phyloP scores from a whole-genome alignment of 2,888 invertebrate species.

The Clusia tigrina region DNA sequence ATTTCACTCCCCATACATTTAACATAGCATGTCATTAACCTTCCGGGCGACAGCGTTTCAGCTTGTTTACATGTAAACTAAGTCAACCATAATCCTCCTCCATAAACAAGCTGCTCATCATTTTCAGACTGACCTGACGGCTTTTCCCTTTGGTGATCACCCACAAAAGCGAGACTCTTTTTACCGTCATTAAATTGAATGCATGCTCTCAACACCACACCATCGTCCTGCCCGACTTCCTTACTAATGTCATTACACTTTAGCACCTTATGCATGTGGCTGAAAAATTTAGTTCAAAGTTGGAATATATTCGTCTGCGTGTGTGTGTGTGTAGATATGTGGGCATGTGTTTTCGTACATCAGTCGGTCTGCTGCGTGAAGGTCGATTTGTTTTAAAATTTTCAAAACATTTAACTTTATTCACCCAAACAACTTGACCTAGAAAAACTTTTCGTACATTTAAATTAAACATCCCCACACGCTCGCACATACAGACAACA shows the following conservation, averaged over 20 bases:
- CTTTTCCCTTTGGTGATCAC: neutral
- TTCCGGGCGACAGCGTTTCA: too few relatives aligned
- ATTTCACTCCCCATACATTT: too few relatives aligned
- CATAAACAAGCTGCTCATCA: too few relatives aligned
- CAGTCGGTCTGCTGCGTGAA: too few relatives aligned
- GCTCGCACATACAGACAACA: neutral
- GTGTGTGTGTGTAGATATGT: constrained; percentile 6
- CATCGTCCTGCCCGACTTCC: too few relatives aligned
- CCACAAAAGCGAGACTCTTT: constrained; percentile 39
- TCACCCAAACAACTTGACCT: constrained; percentile 5
- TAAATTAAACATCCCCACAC: neutral
- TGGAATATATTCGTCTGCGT: neutral
- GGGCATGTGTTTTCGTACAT: neutral
- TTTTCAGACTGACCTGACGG: neutral
- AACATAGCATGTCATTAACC: too few relatives aligned
- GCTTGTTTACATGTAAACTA: too few relatives aligned
- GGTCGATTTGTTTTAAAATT: constrained; percentile 13
- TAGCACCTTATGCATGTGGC: too few relatives aligned
- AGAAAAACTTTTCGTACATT: neutral
- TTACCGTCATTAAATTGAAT: constrained; percentile 52
- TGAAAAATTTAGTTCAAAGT: constrained; percentile 15
- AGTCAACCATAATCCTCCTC: too few relatives aligned
- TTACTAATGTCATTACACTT: too few relatives aligned
- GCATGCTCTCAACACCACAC: too few relatives aligned
- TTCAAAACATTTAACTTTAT: neutral